Base-by-base conservation (phyloP, 2,888 invertebrate species). In the Standfussiana lucernea region DNA sequence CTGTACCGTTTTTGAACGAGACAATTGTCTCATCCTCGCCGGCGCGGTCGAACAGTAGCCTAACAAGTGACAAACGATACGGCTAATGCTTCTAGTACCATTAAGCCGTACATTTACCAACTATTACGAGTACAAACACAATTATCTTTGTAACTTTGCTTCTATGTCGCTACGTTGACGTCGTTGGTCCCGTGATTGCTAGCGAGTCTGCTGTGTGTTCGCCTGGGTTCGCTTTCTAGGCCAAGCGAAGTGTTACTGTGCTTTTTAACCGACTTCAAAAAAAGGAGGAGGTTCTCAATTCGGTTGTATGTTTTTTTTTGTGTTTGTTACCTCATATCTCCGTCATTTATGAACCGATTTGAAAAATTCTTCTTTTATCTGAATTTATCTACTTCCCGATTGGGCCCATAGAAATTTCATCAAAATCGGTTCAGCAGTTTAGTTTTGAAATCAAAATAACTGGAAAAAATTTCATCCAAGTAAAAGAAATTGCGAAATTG, bases 61-160 rank as follows among this genome's bases (percentile, higher is more conserved):
- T 79, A 40, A 80, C 10, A 37, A 59, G n/a, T 62, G 74, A 61
- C 73, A 42, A n/a, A 32, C 61, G 28, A 67, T 79, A 62, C 67
- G 24, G 42, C 37, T 74, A 79, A 74, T 80, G 67, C 13, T 45
- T 56, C 1, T 6, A 35, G 32, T 68, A 40, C 66, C 80, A 80
- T 79, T 74, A 79, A 62, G 32, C 32, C 13, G 13, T 79, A 61
- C 73, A 67, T 79, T 67, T 45, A 72, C 50, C 42, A 66, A 73
- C 35, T 21, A 65, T 42, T 42, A 47, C 8, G 21, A 45, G 35
- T 28, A 42, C n/a, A n/a, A 56, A 45, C 4, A 64, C 24, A 42
- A 50, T 1, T 21, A n/a, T 18, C 2, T 75, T 28, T 15, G 40
- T 50, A 45, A 13, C 7, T n/a, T 45, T 35, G 13, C 8, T 37